Evolutionary conservation across 2,888 invertebrate genomes (phyloP).

Genomic region (Apodemia zela): DNA sequence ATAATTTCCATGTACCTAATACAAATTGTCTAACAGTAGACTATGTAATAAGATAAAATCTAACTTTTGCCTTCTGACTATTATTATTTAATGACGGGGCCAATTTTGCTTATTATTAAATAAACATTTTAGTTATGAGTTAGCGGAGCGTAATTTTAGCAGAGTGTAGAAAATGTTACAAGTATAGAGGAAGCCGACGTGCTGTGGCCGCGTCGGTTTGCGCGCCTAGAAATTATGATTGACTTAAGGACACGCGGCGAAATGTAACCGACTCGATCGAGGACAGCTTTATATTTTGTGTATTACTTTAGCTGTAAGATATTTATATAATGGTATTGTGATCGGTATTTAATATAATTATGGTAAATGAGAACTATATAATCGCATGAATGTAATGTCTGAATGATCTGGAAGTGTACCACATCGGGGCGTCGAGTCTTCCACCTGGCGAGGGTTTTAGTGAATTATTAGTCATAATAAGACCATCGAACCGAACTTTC

Average conservation of each 20-base stretch:
- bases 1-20: too few relatives aligned
- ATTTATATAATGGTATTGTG: neutral
- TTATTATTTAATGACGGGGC: neutral
- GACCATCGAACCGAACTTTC: neutral
- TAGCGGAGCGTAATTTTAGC: neutral
- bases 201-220: neutral
- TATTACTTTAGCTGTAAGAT: neutral
- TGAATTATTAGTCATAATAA: neutral
- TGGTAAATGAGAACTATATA: slow-evolving; percentile 17
- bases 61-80: neutral
- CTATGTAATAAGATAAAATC: neutral
- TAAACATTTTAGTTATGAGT: slow-evolving; percentile 6
- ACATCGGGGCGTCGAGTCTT: slow-evolving; percentile 33
- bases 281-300: neutral
- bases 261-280: neutral
- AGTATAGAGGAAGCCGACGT: neutral
- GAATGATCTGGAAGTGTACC: slow-evolving; percentile 13
- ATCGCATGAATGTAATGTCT: slow-evolving; percentile 1
- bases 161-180: neutral
- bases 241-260: neutral
- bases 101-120: slow-evolving; percentile 3
- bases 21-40: too few relatives aligned
- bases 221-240: neutral
- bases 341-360: slow-evolving; percentile 1
- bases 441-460: slow-evolving; percentile 32